These are phyloP conservation scores for Capricornis sumatraensis DNA, from an alignment of 2,113 vertebrate genomes.

Conservation along the genomic window DNA sequence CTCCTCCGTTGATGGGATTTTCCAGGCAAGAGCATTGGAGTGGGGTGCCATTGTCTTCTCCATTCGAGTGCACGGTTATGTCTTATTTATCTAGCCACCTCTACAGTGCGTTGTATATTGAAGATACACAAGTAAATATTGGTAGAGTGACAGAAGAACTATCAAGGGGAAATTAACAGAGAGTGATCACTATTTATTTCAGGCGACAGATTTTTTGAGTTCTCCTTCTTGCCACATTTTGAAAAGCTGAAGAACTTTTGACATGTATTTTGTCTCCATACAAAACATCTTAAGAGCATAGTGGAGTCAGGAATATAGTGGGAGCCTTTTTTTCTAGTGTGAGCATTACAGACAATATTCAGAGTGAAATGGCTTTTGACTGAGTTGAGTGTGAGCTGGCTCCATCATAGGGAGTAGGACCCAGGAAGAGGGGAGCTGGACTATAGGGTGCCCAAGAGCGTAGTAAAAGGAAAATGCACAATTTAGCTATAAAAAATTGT, in stretches of 20 bases:
- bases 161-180: not conserved
- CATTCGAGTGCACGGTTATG: not conserved
- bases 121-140: not conserved
- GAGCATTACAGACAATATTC: not conserved
- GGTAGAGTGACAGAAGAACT: not conserved
- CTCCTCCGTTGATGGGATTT: too few species aligned
- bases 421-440: not conserved
- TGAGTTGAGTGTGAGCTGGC: not conserved
- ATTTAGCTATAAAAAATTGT: not conserved
- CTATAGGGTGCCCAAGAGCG: not conserved
- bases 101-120: not conserved
- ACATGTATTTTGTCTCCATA: not conserved
- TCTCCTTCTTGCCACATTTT: not conserved
- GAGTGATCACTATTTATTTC: not conserved
- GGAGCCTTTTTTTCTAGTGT: not conserved
- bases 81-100: not conserved
- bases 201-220: not conserved
- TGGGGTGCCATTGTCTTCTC: not conserved
- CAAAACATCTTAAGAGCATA: not conserved
- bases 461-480: not conserved
- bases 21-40: not conserved
- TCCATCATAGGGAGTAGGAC: not conserved
- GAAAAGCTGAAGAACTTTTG: not conserved
- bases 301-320: not conserved
- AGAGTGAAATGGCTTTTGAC: not conserved